Evolutionary conservation across 2,113 vertebrate species (phyloP).

Genomic region (Macrotus californicus): DNA sequence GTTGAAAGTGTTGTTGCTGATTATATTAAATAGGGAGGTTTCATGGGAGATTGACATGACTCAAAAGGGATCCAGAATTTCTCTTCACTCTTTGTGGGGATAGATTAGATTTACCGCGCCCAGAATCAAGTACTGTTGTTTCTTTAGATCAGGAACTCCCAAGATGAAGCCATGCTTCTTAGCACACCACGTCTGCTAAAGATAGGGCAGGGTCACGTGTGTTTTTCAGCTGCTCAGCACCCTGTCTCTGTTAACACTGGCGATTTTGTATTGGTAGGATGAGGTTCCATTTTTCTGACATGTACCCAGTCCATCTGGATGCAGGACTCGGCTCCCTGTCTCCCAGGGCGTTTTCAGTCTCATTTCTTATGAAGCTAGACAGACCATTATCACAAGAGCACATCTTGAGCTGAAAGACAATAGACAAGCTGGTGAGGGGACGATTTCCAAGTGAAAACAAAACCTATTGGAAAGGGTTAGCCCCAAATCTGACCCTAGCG

Average conservation of each 20-base stretch:
- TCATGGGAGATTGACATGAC: constrained; percentile 36
- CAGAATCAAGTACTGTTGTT: neutral
- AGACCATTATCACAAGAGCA: constrained; percentile 3
- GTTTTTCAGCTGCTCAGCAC: neutral
- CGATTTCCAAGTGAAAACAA: neutral
- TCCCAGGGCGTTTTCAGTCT: neutral
- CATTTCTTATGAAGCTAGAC: neutral
- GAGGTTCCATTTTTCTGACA: constrained; percentile 2
- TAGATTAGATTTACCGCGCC: neutral
- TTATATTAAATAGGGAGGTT: constrained; percentile 62
- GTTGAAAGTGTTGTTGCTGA: constrained; percentile 53
- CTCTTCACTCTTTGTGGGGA: neutral
- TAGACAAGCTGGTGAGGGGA: neutral
- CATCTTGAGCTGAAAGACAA: constrained; percentile 2
- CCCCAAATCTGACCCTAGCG: neutral
- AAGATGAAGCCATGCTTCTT: neutral
- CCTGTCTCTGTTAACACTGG: neutral
- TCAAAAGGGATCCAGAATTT: constrained; percentile 55
- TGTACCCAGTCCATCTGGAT: neutral
- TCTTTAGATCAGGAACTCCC: neutral
- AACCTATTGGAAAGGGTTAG: neutral
- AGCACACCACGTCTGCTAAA: neutral
- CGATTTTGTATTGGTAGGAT: neutral
- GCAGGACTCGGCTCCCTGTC: neutral
- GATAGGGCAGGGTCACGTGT: neutral